Evolutionary conservation across 2,888 invertebrate genomes (phyloP).

Genomic region (Drosophila kanekoi): DNA sequence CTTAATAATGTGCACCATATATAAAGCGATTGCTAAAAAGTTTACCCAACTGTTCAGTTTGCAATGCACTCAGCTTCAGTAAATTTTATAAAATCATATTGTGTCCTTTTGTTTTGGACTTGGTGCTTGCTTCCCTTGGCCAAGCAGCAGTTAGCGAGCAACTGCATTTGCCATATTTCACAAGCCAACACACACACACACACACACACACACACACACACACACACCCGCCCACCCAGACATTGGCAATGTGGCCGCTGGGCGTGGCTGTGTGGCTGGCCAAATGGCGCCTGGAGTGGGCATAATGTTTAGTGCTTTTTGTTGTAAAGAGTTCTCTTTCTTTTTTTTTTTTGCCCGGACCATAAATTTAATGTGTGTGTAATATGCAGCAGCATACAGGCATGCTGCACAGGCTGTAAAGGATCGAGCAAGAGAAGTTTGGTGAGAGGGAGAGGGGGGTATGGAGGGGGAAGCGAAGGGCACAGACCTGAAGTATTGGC

Average conservation of each 20-base stretch:
- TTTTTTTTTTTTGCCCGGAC: conserved; percentile 48
- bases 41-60: conserved; percentile 11
- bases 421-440: neutral
- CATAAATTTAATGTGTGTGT: conserved; percentile 73
- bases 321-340: conserved; percentile 63
- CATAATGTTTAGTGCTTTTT: conserved; percentile 76
- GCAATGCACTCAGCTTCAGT: conserved; percentile 4
- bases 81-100: conserved; percentile 30
- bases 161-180: conserved; percentile 45
- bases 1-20: neutral
- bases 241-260: conserved; percentile 16
- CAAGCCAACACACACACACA: conserved; percentile 23
- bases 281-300: conserved; percentile 46
- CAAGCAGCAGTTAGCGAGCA: conserved; percentile 18
- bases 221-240: conserved; percentile 9
- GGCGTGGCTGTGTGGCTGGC: conserved; percentile 48
- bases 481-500: conserved; percentile 17
- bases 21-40: neutral
- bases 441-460: neutral
- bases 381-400: conserved; percentile 54
- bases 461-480: no score
- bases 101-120: conserved; percentile 21
- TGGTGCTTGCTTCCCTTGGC: conserved; percentile 20
- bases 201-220: conserved; percentile 9
- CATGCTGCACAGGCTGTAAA: no score